phyloP scores from a whole-genome alignment of 1,140 invertebrate species.

The Lucilia sericata region DNA sequence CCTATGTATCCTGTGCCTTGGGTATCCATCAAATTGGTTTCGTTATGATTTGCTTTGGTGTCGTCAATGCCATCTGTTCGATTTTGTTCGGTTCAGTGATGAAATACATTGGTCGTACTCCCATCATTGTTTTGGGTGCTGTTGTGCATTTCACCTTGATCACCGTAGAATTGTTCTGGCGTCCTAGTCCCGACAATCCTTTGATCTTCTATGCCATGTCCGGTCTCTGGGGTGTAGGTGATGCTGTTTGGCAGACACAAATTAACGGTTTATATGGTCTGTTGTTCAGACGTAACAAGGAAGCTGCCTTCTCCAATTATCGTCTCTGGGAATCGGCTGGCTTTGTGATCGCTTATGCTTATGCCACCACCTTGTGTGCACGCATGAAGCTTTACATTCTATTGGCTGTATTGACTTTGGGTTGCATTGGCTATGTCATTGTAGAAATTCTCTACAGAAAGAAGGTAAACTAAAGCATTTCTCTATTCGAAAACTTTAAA shows the following conservation, averaged over 20 bases:
- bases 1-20: constrained; percentile 91
- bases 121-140: constrained; percentile 85
- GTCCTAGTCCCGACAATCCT: constrained; percentile 82
- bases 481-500: too few species aligned
- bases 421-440: constrained; percentile 83
- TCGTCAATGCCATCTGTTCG: constrained; percentile 90
- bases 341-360: constrained; percentile 91
- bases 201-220: constrained; percentile 91
- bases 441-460: constrained; percentile 86
- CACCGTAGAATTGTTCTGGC: constrained; percentile 86
- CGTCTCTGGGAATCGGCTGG: constrained; percentile 94
- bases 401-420: constrained; percentile 81
- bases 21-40: constrained; percentile 93
- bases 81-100: constrained; percentile 90
- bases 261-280: constrained; percentile 96
- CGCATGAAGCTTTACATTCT: constrained; percentile 91
- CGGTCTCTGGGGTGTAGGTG: constrained; percentile 95
- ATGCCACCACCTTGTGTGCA: constrained; percentile 88
- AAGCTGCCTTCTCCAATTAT: constrained; percentile 97
- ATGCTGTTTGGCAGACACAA: constrained; percentile 98
- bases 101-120: constrained; percentile 90
- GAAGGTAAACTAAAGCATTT: constrained; percentile 70
- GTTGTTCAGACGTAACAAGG: constrained; percentile 90
- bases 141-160: constrained; percentile 83
- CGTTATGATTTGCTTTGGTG: constrained; percentile 95